A percentile compares a stretch with the other conserved stretches of the same genome.
Conservation (phyloP, 2,888 invertebrate genomes). For the Limnephilus auricula region DNA sequence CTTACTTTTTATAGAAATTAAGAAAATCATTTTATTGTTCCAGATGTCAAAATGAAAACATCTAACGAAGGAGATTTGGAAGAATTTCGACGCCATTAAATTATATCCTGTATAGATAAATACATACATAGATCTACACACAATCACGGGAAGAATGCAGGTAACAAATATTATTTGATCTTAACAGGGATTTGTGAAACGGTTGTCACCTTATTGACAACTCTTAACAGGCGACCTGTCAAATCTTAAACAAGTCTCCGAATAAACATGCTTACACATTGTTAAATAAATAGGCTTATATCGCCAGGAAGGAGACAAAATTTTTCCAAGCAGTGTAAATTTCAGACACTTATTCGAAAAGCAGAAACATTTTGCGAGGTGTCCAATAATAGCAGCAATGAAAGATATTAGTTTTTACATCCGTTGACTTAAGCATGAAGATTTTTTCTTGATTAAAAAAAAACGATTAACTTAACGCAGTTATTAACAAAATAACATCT, state of each 20-base stretch:
- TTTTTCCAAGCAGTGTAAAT: background rate
- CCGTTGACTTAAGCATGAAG: too few species aligned
- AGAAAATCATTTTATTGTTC: background rate
- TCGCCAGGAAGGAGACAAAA: background rate
- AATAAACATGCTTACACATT: background rate
- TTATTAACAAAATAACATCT: background rate
- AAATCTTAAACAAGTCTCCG: constrained; percentile 4
- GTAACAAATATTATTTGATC: constrained; percentile 15
- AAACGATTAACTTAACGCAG: background rate
- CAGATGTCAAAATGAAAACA: background rate
- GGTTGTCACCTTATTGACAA: constrained; percentile 1
- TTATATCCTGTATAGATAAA: background rate
- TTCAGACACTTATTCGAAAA: background rate
- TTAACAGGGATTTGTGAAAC: background rate
- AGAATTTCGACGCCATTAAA: background rate
- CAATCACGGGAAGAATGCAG: background rate
- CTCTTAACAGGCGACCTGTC: background rate
- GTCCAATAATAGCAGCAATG: background rate
- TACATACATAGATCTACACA: background rate
- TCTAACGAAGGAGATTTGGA: background rate
- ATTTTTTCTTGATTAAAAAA: too few species aligned
- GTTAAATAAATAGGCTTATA: background rate
- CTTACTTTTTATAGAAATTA: background rate
- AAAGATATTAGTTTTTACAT: background rate
- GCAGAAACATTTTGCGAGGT: background rate